A percentile compares a stretch with the other conserved stretches of the same genome.
Conservation (phyloP, 1,140 invertebrate species). For the Oryzaephilus surinamensis region DNA sequence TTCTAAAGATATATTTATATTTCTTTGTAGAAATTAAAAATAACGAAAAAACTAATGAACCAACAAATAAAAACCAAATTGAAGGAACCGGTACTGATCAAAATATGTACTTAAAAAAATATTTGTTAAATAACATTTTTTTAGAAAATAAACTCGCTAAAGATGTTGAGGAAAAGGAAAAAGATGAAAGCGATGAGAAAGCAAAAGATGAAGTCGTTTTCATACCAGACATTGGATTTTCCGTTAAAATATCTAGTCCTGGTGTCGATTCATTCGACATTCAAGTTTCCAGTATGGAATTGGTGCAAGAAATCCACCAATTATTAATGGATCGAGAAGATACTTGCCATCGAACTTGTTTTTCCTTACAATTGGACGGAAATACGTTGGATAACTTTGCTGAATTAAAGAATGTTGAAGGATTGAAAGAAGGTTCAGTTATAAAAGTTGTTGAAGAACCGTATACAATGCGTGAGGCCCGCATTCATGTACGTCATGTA, state of each 20-base stretch:
- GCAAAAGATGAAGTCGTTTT: conserved; percentile 73
- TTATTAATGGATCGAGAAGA: conserved; percentile 96
- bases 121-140: conserved; percentile 4
- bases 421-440: conserved; percentile 86
- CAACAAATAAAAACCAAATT: conserved; percentile 2
- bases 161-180: conserved; percentile 38
- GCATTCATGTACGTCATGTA: conserved; percentile 95
- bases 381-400: conserved; percentile 94
- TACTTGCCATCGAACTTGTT: conserved; percentile 95
- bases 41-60: neutral
- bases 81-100: conserved; percentile 2
- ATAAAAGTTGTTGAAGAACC: conserved; percentile 92
- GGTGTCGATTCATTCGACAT: conserved; percentile 85
- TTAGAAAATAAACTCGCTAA: conserved; percentile 26
- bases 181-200: conserved; percentile 51
- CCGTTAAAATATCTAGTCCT: conserved; percentile 82
- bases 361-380: conserved; percentile 90
- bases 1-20: conserved; percentile 3
- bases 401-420: conserved; percentile 93
- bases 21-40: conserved; percentile 1
- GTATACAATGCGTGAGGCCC: conserved; percentile 93
- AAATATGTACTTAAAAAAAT: neutral
- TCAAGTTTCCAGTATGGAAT: conserved; percentile 93
- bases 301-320: conserved; percentile 98
- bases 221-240: conserved; percentile 89